A percentile compares a stretch with the other conserved stretches of the same genome.
Evolutionary conservation across 2,113 vertebrate species (phyloP).

Genomic region (Cynoglossus semilaevis): DNA sequence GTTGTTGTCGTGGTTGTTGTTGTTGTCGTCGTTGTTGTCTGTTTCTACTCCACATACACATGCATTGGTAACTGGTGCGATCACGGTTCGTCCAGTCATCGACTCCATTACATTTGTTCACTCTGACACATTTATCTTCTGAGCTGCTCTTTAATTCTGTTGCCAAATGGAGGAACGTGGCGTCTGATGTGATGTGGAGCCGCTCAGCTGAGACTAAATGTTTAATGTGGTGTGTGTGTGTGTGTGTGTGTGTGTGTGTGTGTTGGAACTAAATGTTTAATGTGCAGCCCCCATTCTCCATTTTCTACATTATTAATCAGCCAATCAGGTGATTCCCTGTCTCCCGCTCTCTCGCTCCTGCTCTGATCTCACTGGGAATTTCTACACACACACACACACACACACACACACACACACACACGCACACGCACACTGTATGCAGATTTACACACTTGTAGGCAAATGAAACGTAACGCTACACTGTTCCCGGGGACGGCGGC

Average conservation of each 20-base stretch:
- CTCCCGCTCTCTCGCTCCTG: background rate
- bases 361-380: conserved; percentile 28
- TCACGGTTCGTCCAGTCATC: background rate
- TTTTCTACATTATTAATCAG: conserved; percentile 58
- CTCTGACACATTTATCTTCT: conserved; percentile 9
- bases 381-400: background rate
- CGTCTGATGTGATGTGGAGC: conserved; percentile 4
- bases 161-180: conserved; percentile 3
- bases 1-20: no score
- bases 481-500: background rate
- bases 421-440: background rate
- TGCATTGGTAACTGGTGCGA: background rate
- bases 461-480: conserved; percentile 3
- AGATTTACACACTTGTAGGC: background rate
- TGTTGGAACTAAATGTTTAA: conserved; percentile 35
- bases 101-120: conserved; percentile 20
- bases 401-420: background rate
- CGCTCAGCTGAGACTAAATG: conserved; percentile 21
- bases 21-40: no score
- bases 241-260: conserved; percentile 9
- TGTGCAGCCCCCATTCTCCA: conserved; percentile 20
- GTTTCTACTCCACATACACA: conserved; percentile 4
- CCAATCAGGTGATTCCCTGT: conserved; percentile 26
- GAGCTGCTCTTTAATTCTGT: conserved; percentile 20
- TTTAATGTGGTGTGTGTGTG: conserved; percentile 29